Evolutionary conservation across 2,113 vertebrate genomes (phyloP), one percentile per base, ranked within the genome.

Genomic region (Pomatostomus ruficeps): DNA sequence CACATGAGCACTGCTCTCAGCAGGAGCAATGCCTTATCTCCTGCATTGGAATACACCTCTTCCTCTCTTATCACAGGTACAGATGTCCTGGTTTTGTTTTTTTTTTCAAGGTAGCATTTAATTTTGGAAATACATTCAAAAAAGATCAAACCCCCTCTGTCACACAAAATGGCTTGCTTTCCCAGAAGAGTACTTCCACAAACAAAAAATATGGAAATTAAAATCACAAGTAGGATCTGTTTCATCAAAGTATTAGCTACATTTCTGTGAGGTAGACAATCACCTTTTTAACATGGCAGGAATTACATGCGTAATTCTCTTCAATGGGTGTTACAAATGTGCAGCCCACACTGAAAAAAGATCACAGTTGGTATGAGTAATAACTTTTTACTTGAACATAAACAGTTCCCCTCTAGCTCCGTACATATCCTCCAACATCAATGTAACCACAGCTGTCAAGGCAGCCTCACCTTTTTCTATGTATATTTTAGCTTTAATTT

Each of bases 391-490:
- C 92, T 92, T 92, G 75, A 92, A 92, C 91, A 89, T 86, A 79
- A 92, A 91, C 77, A 92, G 80, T 85, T 97, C 62, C 94, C 96
- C 95, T 96, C 93, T 79, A 94, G 96, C 87, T 79, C 89, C 89
- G 49, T 57, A 75, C 91, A 57, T 78, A 87, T 94, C 89, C 93
- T 89, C 77, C 84, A 95, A 97, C 95, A 95, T 95, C 96, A 96
- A 94, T 95, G 91, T 81, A 96, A 97, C 95, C 96, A 94, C 96
- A 96, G 95, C 77, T 92, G 91, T 92, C 89, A 94, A 95, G 89
- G 84, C 89, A 94, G 93, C 91, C 93, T 97, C 96, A 89, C 94
- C 95, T 96, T 89, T 89, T 91, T 92, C 84, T 68, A 82, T 93
- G 93, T 82, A 96, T 95, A 95, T 95, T 96, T 94, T 73, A 94